phyloP scores from a whole-genome alignment of 2,888 invertebrate species.

The Zaprionus bogoriensis region DNA sequence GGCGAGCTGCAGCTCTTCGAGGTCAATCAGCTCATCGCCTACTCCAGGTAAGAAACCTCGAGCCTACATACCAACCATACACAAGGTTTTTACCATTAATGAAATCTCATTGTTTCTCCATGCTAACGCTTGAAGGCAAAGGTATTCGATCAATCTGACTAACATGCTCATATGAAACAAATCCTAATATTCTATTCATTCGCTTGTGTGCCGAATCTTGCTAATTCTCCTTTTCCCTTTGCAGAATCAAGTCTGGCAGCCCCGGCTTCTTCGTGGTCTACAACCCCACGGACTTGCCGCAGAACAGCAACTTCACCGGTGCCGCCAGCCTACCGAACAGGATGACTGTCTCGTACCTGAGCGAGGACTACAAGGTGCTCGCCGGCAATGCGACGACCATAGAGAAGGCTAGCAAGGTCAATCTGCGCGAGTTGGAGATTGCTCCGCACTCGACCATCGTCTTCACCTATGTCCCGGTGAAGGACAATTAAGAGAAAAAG shows the following conservation, averaged over 20 bases:
- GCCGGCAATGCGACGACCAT: constrained; percentile 56
- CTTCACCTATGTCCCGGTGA: constrained; percentile 87
- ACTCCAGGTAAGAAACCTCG: constrained; percentile 86
- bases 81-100: too few species aligned
- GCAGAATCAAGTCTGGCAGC: constrained; percentile 88
- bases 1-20: constrained; percentile 84
- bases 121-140: constrained; percentile 46
- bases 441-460: constrained; percentile 87
- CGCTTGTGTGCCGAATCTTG: not conserved
- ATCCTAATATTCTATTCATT: not conserved
- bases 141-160: constrained; percentile 18
- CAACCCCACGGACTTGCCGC: constrained; percentile 85
- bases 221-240: constrained; percentile 5
- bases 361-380: constrained; percentile 83
- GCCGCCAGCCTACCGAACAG: constrained; percentile 84
- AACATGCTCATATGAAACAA: not conserved
- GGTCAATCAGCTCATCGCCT: constrained; percentile 85
- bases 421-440: constrained; percentile 85
- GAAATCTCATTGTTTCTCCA: too few species aligned
- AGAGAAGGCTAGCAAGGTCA: constrained; percentile 84
- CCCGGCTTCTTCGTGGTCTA: constrained; percentile 89
- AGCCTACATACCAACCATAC: too few species aligned
- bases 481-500: constrained; percentile 65
- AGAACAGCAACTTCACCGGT: constrained; percentile 85
- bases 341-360: constrained; percentile 85